Evolutionary conservation across 2,888 invertebrate species (phyloP).

Genomic region (Drosophila nr. medialis): DNA sequence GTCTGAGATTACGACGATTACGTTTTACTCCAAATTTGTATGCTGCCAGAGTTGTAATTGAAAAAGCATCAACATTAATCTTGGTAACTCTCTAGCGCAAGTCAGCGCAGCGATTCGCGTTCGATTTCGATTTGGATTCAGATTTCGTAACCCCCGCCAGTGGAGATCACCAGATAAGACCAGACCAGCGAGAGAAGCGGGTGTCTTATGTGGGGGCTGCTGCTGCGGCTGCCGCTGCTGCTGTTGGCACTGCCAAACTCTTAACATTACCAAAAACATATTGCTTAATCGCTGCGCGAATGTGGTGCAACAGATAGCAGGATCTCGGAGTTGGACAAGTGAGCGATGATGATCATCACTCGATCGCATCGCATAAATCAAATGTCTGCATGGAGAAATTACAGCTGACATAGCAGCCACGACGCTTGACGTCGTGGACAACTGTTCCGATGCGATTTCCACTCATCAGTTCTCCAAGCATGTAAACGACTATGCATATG

Average conservation of each 20-base stretch:
- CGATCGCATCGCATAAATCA: slow-evolving; percentile 73
- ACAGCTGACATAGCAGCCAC: slow-evolving; percentile 54
- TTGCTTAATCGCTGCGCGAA: slow-evolving; percentile 72
- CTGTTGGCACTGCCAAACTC: slow-evolving; percentile 35
- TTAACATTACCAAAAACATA: slow-evolving; percentile 61
- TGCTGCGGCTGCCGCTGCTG: slow-evolving; percentile 22
- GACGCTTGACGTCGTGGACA: slow-evolving; percentile 57
- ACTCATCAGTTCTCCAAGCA: slow-evolving; percentile 40
- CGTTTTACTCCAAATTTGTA: slow-evolving; percentile 82
- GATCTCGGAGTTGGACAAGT: slow-evolving; percentile 65
- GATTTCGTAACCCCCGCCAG: slow-evolving; percentile 57
- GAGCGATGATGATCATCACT: slow-evolving; percentile 67
- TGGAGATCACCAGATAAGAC: slow-evolving; percentile 44
- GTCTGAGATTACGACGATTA: slow-evolving; percentile 80
- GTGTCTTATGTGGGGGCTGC: slow-evolving; percentile 55
- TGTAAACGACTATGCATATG: slow-evolving; percentile 54
- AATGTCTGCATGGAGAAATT: slow-evolving; percentile 60
- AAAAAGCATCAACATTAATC: slow-evolving; percentile 84
- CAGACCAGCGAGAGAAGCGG: slow-evolving; percentile 44
- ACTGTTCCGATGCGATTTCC: slow-evolving; percentile 60
- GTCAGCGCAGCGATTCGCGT: slow-evolving; percentile 45
- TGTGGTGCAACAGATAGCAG: slow-evolving; percentile 66
- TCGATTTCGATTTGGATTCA: slow-evolving; percentile 72
- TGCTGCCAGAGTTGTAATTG: slow-evolving; percentile 83
- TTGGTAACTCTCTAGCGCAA: slow-evolving; percentile 75